These are phyloP conservation scores for Platerodrilus igneus DNA, from an alignment of 2,888 invertebrate genomes.

Conservation along the genomic window DNA sequence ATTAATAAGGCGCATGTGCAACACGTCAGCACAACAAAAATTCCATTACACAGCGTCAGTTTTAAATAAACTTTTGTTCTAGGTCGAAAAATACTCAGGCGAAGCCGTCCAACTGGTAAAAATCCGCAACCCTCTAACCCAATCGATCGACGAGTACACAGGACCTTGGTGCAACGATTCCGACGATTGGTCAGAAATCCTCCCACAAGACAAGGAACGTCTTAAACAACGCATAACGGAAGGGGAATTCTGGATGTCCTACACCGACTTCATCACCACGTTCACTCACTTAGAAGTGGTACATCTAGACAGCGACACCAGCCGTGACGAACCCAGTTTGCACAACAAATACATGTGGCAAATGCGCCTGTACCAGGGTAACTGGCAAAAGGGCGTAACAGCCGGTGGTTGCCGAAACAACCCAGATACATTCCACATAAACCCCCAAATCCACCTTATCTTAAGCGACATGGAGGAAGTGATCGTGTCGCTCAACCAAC, in stretches of 20 bases:
- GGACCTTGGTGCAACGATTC: constrained; percentile 68
- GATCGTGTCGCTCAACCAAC: constrained; percentile 80
- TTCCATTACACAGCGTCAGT: no score
- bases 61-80: no score
- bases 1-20: no score
- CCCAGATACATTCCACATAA: constrained; percentile 88
- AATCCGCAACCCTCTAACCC: constrained; percentile 63
- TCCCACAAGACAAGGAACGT: constrained; percentile 68
- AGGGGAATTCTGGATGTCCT: constrained; percentile 65
- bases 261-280: constrained; percentile 74
- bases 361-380: constrained; percentile 80
- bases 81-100: constrained; percentile 67
- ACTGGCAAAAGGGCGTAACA: constrained; percentile 81
- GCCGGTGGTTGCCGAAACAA: constrained; percentile 89
- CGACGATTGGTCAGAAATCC: constrained; percentile 72
- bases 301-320: constrained; percentile 82
- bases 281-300: constrained; percentile 81
- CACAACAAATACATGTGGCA: constrained; percentile 79
- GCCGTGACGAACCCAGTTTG: constrained; percentile 76
- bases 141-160: constrained; percentile 61
- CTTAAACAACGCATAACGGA: constrained; percentile 53
- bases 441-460: constrained; percentile 80
- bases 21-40: no score
- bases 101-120: constrained; percentile 69
- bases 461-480: constrained; percentile 77